Conservation (phyloP, 2,113 vertebrate species). For the Ahaetulla prasina region DNA sequence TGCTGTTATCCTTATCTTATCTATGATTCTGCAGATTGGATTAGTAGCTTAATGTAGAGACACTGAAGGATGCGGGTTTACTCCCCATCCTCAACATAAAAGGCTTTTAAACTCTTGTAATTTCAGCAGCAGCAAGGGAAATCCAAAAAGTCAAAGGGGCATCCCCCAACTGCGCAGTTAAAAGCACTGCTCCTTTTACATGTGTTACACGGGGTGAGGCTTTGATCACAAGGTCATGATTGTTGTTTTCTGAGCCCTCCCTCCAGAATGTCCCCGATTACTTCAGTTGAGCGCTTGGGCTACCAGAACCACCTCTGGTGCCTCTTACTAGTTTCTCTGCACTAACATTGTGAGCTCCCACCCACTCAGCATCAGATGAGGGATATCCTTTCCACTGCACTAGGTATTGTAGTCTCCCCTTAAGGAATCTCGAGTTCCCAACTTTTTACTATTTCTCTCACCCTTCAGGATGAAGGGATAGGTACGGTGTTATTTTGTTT, state of each 20-base stretch:
- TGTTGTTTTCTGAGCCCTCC: neutral
- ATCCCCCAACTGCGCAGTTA: neutral
- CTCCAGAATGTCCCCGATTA: neutral
- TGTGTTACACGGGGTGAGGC: neutral
- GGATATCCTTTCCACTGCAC: too few relatives aligned
- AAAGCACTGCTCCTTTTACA: neutral
- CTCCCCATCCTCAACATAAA: neutral
- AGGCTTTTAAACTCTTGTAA: neutral
- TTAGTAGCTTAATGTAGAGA: neutral
- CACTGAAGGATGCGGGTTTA: neutral
- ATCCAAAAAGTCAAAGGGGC: neutral
- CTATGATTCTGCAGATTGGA: neutral
- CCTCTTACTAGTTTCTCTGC: too few relatives aligned
- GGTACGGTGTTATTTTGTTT: too few relatives aligned
- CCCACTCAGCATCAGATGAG: too few relatives aligned
- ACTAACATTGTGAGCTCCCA: too few relatives aligned
- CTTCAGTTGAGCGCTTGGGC: neutral
- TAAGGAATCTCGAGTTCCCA: too few relatives aligned
- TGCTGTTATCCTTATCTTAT: neutral
- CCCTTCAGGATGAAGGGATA: neutral
- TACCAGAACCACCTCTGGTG: too few relatives aligned
- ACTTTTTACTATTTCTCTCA: neutral
- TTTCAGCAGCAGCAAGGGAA: neutral
- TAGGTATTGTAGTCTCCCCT: too few relatives aligned
- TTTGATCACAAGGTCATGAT: neutral